Evolutionary conservation across 2,113 vertebrate genomes (phyloP), one percentile per base, ranked within the genome.

Genomic region (Sprattus sprattus): DNA sequence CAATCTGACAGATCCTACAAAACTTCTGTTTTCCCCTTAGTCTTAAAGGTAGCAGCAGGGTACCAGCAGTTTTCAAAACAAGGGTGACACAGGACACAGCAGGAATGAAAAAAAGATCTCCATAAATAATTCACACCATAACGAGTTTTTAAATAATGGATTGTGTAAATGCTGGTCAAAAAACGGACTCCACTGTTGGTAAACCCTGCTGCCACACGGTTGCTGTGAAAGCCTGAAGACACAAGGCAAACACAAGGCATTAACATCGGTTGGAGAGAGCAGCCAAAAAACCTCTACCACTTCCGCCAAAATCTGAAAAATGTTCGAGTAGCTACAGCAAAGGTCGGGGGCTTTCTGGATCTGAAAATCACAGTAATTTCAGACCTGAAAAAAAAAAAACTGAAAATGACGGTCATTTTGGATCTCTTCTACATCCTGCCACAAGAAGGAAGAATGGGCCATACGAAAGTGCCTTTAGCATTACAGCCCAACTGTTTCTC

Each of bases 41-140:
- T 75, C 13, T 32, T 4, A 32, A 75, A 75, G 11, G 13, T 28
- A 75, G 1, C 71, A 78, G 28, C 28, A 78, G 64, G n/a, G 64
- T 10, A 67, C 9, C 32, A 16, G 71, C 1, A 9, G 64, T 28
- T 32, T 25, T 32, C 10, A 32, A 32, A 10, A 13, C 71, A 64
- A 25, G 5, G 15, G 9, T 39, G 32, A 49, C 75, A 78, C 47
- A 85, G 84, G 84, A 52, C 28, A 81, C 47, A 81, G 15, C 18
- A 44, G 49, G 28, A 2, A 22, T 60, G 47, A 39, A 49, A 13
- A 11, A 11, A 32, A 85, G 44, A 81, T 8, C 45, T 47, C 15
- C 32, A 67, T 49, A 71, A 52, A 84, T 84, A 67, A 47, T 67
- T 47, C 83, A 84, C n/a, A 15, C 57, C 60, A 67, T 47, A 84